Percentiles rank a stretch among this genome's conserved stretches.
Conservation (phyloP, 2,888 invertebrate species). For the Mycalesis mineus region DNA sequence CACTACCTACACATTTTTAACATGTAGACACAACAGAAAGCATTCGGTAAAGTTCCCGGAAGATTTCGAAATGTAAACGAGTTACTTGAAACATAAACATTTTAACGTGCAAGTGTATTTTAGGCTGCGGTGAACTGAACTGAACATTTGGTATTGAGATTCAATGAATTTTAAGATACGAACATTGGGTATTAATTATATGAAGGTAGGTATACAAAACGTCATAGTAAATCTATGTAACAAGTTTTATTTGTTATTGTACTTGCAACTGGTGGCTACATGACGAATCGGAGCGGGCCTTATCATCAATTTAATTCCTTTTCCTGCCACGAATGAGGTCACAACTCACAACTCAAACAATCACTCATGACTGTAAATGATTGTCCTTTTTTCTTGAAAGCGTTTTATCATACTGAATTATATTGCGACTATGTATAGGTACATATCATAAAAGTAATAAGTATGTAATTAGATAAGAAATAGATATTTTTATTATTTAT, state of each 20-base stretch:
- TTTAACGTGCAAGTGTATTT: constrained; percentile 55
- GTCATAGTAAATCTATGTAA: not conserved
- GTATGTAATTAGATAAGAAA: too few species aligned
- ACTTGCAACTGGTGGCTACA: constrained; percentile 26
- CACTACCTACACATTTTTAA: constrained; percentile 15
- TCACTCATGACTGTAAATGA: constrained; percentile 39
- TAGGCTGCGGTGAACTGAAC: constrained; percentile 43
- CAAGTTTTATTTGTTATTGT: not conserved
- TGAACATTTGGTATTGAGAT: constrained; percentile 8
- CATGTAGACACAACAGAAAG: constrained; percentile 23
- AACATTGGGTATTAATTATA: not conserved
- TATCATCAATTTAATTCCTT: constrained; percentile 73
- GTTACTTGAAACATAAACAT: constrained; percentile 69
- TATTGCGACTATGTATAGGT: not conserved
- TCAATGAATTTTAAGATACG: not conserved
- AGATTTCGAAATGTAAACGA: constrained; percentile 61
- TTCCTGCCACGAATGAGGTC: constrained; percentile 75
- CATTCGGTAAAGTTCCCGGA: constrained; percentile 46
- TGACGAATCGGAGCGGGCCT: constrained; percentile 48
- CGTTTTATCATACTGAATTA: not conserved
- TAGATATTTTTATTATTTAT: not conserved
- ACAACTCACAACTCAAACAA: constrained; percentile 68
- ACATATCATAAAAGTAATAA: not conserved
- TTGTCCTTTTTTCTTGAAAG: constrained; percentile 7
- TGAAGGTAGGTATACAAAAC: constrained; percentile 5